Percentiles rank a stretch among this genome's conserved stretches.
These are phyloP conservation scores for Drosophila rubida DNA, from an alignment of 2,888 invertebrate genomes.

Conservation along the genomic window DNA sequence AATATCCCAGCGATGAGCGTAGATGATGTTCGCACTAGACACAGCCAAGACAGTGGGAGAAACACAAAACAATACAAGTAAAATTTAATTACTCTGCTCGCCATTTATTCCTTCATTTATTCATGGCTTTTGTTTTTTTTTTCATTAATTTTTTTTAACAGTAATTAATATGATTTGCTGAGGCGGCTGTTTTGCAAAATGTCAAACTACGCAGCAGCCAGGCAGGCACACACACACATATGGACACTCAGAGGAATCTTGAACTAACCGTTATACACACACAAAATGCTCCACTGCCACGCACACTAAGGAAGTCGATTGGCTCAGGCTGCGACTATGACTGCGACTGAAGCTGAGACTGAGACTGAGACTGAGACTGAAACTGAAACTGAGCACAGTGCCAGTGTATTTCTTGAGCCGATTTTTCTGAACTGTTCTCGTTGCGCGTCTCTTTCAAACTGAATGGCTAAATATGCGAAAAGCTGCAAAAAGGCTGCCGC, in stretches of 20 bases:
- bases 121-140: no score
- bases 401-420: constrained; percentile 7
- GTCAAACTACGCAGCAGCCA: constrained; percentile 43
- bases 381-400: constrained; percentile 35
- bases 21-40: constrained; percentile 14
- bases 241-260: constrained; percentile 29
- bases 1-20: constrained; percentile 35
- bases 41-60: constrained; percentile 3
- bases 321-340: constrained; percentile 34
- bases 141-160: constrained; percentile 1
- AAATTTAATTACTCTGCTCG: constrained; percentile 18
- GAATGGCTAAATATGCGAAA: constrained; percentile 60
- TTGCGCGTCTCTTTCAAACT: constrained; percentile 76
- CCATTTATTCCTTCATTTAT: not conserved
- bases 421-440: constrained; percentile 74
- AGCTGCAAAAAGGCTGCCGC: constrained; percentile 63
- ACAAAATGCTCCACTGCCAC: constrained; percentile 58
- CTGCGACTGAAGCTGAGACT: constrained; percentile 27
- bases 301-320: constrained; percentile 46
- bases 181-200: constrained; percentile 20
- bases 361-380: constrained; percentile 6
- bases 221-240: constrained; percentile 19
- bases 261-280: constrained; percentile 75
- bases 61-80: constrained; percentile 18
- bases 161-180: not conserved